Base-by-base conservation (phyloP, 2,888 invertebrate genomes). In the Conus canariensis region DNA sequence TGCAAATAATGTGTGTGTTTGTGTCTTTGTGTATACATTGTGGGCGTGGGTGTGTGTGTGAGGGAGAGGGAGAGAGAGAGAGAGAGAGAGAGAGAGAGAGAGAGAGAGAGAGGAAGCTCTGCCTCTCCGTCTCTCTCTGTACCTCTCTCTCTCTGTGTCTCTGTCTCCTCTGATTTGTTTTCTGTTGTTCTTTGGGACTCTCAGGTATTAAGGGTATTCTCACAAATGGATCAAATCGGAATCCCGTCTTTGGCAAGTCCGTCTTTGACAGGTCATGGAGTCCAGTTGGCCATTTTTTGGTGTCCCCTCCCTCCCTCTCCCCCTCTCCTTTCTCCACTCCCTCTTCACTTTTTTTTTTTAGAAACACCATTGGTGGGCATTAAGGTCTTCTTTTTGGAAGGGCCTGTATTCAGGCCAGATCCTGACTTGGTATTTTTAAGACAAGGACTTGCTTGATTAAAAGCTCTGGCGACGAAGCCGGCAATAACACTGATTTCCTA, bases 191-290 rank as follows among this genome's bases (percentile, higher is more conserved):
- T 45, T 45, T 45, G 45, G 45, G 10, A 64, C 64, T 64, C 16
- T 64, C 12, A 64, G 86, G 86, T 45, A 86, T 86, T 67, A 86
- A n/a, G 64, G 60, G 86, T 25, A n/a, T 86, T 16, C 60, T 86
- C 25, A n/a, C 30, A 67, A 67, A 86, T 64, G 59, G 59, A 25
- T 86, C 6, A 86, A 45, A 86, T 67, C 16, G n/a, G 86, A 16
- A 64, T 64, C 60, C 67, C 25, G 64, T 85, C 60, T 6, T 85
- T 60, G 25, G 85, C 85, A 22, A 85, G 85, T 60, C 85, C 85
- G 16, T 25, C 58, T 60, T 67, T 86, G 86, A 86, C 86, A 86
- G 86, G 86, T 86, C 86, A 86, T 19, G 2, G 30, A 25, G 86
- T 64, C 86, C 86, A 45, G 19, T 67, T 16, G 56, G 14, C 12